Evolutionary conservation across 2,113 vertebrate genomes (phyloP).

Genomic region (Xenopus borealis): DNA sequence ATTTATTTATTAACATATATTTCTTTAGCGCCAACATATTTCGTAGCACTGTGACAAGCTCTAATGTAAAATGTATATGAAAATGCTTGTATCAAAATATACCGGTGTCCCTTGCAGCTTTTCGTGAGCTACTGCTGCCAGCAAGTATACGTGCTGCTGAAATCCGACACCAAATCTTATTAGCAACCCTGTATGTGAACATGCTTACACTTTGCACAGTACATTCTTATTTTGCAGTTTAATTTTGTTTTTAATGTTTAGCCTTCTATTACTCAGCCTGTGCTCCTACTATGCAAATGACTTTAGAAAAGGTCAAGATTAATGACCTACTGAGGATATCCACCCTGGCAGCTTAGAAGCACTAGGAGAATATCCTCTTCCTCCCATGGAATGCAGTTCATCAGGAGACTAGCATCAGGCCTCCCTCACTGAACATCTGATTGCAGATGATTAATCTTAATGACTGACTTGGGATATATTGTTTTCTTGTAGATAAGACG

Average conservation of each 20-base stretch:
- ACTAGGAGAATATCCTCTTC: conserved; percentile 59
- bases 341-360: conserved; percentile 43
- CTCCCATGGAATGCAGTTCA: conserved; percentile 33
- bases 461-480: conserved; percentile 70
- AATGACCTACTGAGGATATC: conserved; percentile 45
- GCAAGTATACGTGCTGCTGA: not conserved
- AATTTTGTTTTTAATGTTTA: not conserved
- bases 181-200: not conserved
- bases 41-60: too few species aligned
- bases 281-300: not conserved
- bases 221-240: not conserved
- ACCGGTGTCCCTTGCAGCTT: too few species aligned
- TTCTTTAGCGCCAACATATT: too few species aligned
- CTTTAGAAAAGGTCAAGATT: not conserved
- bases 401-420: conserved; percentile 51
- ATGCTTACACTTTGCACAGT: not conserved
- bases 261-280: not conserved
- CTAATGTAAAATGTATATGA: too few species aligned
- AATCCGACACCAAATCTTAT: not conserved
- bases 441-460: conserved; percentile 74
- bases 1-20: too few species aligned
- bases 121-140: too few species aligned
- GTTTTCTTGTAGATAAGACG: conserved; percentile 69
- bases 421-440: conserved; percentile 61
- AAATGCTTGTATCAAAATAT: too few species aligned